phyloP scores from a whole-genome alignment of 2,888 invertebrate genomes.

The Lysandra coridon region DNA sequence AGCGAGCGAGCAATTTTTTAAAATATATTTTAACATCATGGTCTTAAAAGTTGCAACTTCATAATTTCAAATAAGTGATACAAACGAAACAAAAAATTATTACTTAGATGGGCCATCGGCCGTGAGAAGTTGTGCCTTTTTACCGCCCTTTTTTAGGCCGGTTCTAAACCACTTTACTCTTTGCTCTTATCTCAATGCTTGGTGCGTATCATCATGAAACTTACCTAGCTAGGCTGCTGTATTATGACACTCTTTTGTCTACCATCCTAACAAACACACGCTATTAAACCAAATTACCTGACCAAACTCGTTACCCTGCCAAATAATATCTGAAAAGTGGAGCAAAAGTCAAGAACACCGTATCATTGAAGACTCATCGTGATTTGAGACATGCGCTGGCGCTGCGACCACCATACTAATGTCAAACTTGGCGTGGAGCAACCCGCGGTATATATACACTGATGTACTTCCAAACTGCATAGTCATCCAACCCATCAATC shows the following conservation, averaged over 20 bases:
- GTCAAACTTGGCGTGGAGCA: constrained; percentile 69
- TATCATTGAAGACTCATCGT: constrained; percentile 75
- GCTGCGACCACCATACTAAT: constrained; percentile 72
- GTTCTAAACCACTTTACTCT: no score
- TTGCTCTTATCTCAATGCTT: no score
- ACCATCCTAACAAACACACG: background rate
- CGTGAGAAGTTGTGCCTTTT: no score
- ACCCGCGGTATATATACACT: constrained; percentile 69
- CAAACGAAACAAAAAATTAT: no score
- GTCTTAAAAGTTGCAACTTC: no score
- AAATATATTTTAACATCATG: no score
- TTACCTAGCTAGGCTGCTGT: background rate
- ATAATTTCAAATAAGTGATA: no score
- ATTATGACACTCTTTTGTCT: background rate
- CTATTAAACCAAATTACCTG: background rate
- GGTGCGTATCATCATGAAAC: no score
- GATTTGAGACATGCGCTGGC: constrained; percentile 73
- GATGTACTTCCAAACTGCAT: constrained; percentile 59
- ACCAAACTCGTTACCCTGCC: background rate
- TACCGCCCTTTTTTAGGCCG: no score
- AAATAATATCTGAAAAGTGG: constrained; percentile 61
- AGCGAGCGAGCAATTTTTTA: no score
- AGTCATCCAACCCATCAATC: constrained; percentile 62
- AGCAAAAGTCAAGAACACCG: constrained; percentile 71
- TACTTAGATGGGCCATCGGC: no score